Conservation (phyloP, 2,113 vertebrate genomes). For the Morone chrysops region DNA sequence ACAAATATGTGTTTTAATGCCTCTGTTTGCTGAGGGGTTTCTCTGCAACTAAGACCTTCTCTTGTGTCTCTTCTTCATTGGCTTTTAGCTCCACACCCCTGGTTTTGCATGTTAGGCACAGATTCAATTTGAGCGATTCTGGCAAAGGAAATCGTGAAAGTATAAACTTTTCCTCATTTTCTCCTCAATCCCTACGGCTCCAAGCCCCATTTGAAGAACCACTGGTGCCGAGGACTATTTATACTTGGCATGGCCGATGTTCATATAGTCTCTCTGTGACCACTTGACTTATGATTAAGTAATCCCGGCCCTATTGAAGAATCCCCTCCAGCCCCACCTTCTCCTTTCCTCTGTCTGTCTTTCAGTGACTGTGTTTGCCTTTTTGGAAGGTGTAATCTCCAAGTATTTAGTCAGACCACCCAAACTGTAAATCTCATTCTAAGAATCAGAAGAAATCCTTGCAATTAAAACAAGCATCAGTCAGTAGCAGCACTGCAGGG, state of each 20-base stretch:
- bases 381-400: slow-evolving; percentile 15
- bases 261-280: slow-evolving; percentile 30
- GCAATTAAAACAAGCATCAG: slow-evolving; percentile 39
- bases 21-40: slow-evolving; percentile 6
- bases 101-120: slow-evolving; percentile 21
- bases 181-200: slow-evolving; percentile 29
- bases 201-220: slow-evolving; percentile 42
- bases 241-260: slow-evolving; percentile 36
- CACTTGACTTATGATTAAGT: slow-evolving; percentile 54
- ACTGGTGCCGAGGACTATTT: slow-evolving; percentile 53
- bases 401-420: slow-evolving; percentile 54
- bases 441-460: not conserved
- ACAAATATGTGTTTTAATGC: slow-evolving; percentile 1
- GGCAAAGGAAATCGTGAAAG: slow-evolving; percentile 12
- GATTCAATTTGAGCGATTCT: slow-evolving; percentile 18
- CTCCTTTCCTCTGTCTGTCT: slow-evolving; percentile 20
- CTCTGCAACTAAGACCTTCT: not conserved
- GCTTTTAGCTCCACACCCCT: slow-evolving; percentile 5
- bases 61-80: slow-evolving; percentile 7
- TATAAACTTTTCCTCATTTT: slow-evolving; percentile 53
- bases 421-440: slow-evolving; percentile 52
- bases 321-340: slow-evolving; percentile 19
- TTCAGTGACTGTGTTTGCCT: slow-evolving; percentile 18
- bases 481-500: slow-evolving; percentile 6
- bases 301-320: slow-evolving; percentile 13